Evolutionary conservation across 2,113 vertebrate species (phyloP), one percentile per base, ranked within the genome.

Genomic region (Caranx ignobilis): DNA sequence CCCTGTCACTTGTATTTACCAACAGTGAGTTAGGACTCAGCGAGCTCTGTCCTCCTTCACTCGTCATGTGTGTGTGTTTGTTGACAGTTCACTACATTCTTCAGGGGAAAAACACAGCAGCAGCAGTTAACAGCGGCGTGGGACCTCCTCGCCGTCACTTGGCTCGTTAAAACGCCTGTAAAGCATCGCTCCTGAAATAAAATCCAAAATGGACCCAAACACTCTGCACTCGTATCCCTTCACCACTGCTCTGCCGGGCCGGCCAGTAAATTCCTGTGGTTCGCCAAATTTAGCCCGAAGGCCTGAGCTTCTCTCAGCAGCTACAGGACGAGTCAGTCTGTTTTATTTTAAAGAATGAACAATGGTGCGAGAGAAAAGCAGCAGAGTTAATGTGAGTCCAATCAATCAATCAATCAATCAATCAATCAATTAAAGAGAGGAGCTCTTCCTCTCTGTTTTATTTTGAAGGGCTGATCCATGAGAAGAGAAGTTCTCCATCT

Each of bases 181-280:
- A 86, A 88, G 48, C 71, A 77, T 81, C 79, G 2, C 18, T 15
- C 7, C 54, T 56, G 72, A 83, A 78, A 75, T 72, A 65, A 85
- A 86, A 84, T 31, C 8, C 41, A 70, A 81, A 78, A 69, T 2
- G 26, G 32, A 60, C 60, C 72, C 62, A 57, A 79, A 82, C 86
- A 70, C 71, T 71, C 35, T 50, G 70, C 59, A n/a, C 63, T 61
- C 73, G 45, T 71, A 47, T 77, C 63, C 80, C 50, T 74, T 26
- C 26, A 26, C 52, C 59, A 15, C 76, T 11, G 56, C 79, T 78
- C 73, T 57, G 75, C 66, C 52, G 32, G 77, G 37, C 34, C 59
- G 82, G 45, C 57, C 77, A 82, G 80, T 71, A 60, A 78, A 90
- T 90, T 89, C 80, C 85, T 86, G 77, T 4, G 89, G 89, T 88